Conservation (phyloP, 2,797 vertebrate genomes). For the Vespertilio murinus region DNA sequence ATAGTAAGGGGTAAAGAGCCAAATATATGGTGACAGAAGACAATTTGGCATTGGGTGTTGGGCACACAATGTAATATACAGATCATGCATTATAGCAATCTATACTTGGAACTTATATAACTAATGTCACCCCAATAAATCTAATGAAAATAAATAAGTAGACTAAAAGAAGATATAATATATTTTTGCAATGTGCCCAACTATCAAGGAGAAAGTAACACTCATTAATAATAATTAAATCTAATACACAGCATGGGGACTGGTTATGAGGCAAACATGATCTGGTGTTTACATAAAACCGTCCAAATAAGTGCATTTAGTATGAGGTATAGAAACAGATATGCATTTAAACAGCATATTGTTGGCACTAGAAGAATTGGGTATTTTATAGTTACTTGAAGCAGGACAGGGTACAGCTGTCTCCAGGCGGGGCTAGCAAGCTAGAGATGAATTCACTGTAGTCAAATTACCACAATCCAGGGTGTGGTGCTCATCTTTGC, state of each 20-base stretch:
- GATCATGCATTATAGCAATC: not conserved
- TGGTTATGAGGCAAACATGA: not conserved
- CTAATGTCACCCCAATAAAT: not conserved
- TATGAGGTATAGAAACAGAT: not conserved
- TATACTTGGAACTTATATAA: not conserved
- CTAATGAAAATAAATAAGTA: not conserved
- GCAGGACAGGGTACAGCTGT: not conserved
- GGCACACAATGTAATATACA: not conserved
- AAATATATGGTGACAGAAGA: not conserved
- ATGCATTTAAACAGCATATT: not conserved
- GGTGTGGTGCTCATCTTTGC: not conserved
- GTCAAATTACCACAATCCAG: not conserved
- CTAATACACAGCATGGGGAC: not conserved
- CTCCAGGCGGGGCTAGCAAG: not conserved
- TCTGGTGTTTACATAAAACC: not conserved
- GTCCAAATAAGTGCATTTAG: not conserved
- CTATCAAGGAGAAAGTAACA: not conserved
- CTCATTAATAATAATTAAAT: not conserved
- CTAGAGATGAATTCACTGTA: not conserved
- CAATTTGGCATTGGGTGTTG: not conserved
- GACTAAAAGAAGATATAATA: not conserved
- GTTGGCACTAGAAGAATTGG: not conserved
- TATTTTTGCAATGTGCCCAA: not conserved
- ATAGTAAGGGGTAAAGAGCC: not conserved
- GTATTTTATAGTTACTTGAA: not conserved